Base-by-base conservation (phyloP, 2,888 invertebrate species). In the Ceriagrion tenellum region DNA sequence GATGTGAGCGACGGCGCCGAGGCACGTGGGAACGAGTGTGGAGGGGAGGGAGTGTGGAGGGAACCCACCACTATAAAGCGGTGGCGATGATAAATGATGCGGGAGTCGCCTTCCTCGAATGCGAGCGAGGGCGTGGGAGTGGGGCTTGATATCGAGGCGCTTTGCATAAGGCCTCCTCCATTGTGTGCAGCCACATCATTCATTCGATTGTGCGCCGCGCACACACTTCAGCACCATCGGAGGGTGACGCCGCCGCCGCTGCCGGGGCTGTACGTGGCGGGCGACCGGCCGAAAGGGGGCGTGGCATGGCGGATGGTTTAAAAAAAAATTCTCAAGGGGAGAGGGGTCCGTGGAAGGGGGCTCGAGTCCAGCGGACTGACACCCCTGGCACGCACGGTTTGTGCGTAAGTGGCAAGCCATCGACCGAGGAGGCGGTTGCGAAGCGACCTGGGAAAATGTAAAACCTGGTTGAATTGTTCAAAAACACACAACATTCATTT, bases 161-260 rank as follows among this genome's bases (percentile, higher is more conserved):
- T 69, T 93, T 69, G 93, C 93, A 93, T 93, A 47, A 74, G 93
- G 69, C 26, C 47, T 47, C 47, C 47, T 26, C 93, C 74, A 93
- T 93, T 93, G 93, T 93, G 69, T 20, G 69, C 93, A n/a, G 69
- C 69, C 93, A 91, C 59, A 69, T 93, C 69, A 93, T 93, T 93
- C 93, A 93, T 74, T 47, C 47, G 74, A 74, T 35, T 35, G 35
- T 81, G 81, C 81, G 13, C 12, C 93, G n/a, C 93, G 47, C 55
- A 55, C 69, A 74, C 91, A 40, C 93, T 93, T 93, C 93, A 69
- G 93, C 93, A 93, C 93, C 93, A 69, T 6, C 93, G 93, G 69
- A 69, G 93, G 20, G 93, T 63, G 63, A 91, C 91, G 63, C 40
- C 26, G 26, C 10, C 23, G 69, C 59, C 59, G 59, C 30, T 18